Base-by-base conservation (phyloP, 2,888 invertebrate genomes). In the Cristatella mucedo region DNA sequence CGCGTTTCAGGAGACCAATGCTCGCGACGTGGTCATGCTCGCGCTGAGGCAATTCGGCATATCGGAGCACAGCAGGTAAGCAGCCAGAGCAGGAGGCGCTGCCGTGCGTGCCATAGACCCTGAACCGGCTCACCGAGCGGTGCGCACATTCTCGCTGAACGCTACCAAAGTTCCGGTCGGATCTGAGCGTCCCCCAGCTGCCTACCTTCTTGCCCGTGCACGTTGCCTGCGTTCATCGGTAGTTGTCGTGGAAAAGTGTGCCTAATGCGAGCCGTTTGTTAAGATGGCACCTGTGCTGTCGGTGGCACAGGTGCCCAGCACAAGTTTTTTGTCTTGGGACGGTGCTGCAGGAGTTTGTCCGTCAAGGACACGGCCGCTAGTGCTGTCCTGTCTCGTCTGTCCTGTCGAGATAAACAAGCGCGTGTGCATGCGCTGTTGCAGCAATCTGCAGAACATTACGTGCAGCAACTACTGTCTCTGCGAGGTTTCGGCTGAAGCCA, bases 31-130 rank as follows among this genome's bases (percentile, higher is more conserved):
- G 41, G 93, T 95, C 2, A 93, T 95, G 86, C 70, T 97, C 53
- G 84, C 95, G 1, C 71, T 97, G 41, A 83, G 85, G 62, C 91
- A 91, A 66, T 95, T 95, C 68, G 85, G 89, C 40, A 84, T 89
- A 52, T 82, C 84, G 38, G 89, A 91, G 59, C 80, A 84, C 18
- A 87, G 87, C 70, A 84, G 66, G 59, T 68, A 55, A 41, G 50
- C 50, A 31, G 1, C 41, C 15, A 9, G 21, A 42, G 1, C 13
- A n/a, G 7, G 2, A 15, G 15, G 11, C 19, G n/a, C 7, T 38
- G 2, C n/a, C 1, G 26, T 18, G 4, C 9, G 4, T 3, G 11
- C 13, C 29, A n/a, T 43, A 13, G 15, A 18, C 4, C 18, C 20
- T 19, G 15, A 16, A 41, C 21, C 30, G 24, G 24, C 21, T 11